Conservation (phyloP, 2,113 vertebrate genomes). For the Macheiramphus alcinus region DNA sequence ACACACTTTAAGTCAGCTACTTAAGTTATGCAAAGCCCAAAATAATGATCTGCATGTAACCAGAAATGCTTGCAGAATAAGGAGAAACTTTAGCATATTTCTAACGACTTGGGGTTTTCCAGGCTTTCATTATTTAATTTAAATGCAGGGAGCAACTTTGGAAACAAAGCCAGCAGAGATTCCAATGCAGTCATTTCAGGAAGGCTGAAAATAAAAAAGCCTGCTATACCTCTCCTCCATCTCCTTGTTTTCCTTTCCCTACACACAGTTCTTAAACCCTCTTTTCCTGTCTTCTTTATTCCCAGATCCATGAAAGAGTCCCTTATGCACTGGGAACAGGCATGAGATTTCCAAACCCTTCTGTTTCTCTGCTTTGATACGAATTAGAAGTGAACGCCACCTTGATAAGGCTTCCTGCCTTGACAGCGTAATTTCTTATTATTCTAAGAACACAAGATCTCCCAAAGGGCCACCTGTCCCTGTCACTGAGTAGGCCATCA, state of each 20-base stretch:
- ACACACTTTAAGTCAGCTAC: background rate
- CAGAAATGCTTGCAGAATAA: background rate
- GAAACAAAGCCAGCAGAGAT: background rate
- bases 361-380: background rate
- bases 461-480: background rate
- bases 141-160: background rate
- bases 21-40: background rate
- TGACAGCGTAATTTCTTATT: background rate
- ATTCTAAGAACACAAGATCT: background rate
- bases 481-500: background rate
- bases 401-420: background rate
- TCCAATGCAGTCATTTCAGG: background rate
- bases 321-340: background rate
- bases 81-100: background rate
- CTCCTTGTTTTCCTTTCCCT: background rate
- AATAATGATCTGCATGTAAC: background rate
- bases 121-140: background rate
- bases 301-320: background rate
- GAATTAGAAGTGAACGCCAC: background rate
- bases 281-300: background rate
- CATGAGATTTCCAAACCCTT: background rate
- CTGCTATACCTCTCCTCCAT: background rate
- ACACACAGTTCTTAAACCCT: background rate
- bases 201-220: background rate
- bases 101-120: background rate